Conservation (phyloP, 2,888 invertebrate genomes). For the Allygus modestus region DNA sequence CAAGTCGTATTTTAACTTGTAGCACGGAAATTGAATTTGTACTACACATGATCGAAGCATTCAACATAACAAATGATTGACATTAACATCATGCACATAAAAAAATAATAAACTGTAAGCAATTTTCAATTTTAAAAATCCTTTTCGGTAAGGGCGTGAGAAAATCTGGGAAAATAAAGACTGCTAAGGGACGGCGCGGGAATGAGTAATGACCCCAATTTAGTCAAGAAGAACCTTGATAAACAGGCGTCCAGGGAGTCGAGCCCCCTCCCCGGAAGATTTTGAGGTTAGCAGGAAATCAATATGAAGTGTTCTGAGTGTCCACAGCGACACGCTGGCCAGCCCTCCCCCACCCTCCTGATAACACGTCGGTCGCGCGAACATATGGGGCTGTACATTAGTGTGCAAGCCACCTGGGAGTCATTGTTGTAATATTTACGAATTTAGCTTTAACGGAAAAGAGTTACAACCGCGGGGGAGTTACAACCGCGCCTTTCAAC, state of each 20-base stretch:
- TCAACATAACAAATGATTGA: too few species aligned
- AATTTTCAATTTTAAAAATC: neutral
- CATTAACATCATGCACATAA: too few species aligned
- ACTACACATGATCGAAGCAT: too few species aligned
- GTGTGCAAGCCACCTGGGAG: too few species aligned
- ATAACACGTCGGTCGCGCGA: too few species aligned
- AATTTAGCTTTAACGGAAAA: too few species aligned
- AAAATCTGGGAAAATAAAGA: conserved; percentile 19
- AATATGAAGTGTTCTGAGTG: conserved; percentile 37
- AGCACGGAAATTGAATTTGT: too few species aligned
- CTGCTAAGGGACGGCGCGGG: neutral
- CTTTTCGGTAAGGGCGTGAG: neutral
- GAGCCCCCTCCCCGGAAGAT: conserved; percentile 12
- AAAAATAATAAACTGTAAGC: neutral
- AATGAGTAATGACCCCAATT: conserved; percentile 52
- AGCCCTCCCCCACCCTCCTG: neutral
- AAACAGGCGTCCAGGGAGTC: conserved; percentile 40
- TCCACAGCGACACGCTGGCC: conserved; percentile 22
- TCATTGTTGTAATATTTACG: too few species aligned
- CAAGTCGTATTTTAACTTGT: too few species aligned
- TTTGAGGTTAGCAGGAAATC: conserved; percentile 45
- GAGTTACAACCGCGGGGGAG: too few species aligned
- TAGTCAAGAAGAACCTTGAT: conserved; percentile 36
- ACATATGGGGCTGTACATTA: too few species aligned
- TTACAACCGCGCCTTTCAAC: too few species aligned